phyloP scores from a whole-genome alignment of 2,888 invertebrate genomes.

The Thelaira solivaga region DNA sequence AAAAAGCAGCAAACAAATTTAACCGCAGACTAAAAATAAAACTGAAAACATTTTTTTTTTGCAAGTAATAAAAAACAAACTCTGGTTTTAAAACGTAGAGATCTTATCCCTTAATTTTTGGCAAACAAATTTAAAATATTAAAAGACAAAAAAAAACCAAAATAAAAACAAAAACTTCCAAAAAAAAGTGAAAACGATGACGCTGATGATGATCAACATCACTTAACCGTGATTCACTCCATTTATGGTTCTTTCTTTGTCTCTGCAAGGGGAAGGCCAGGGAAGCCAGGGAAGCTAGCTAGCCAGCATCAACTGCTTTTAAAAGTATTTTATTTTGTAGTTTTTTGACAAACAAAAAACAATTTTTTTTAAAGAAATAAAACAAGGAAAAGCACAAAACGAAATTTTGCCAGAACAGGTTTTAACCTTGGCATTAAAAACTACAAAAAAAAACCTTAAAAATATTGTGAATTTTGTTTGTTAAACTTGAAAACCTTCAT shows the following conservation, averaged over 20 bases:
- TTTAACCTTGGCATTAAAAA: constrained; percentile 52
- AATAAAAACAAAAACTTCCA: not conserved
- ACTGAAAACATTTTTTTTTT: not conserved
- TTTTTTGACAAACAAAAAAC: not conserved
- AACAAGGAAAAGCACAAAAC: not conserved
- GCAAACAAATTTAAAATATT: not conserved
- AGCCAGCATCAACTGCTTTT: constrained; percentile 24
- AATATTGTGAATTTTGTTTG: not conserved
- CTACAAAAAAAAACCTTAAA: constrained; percentile 6
- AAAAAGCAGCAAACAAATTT: constrained; percentile 18
- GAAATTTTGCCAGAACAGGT: constrained; percentile 52
- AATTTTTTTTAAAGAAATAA: not conserved
- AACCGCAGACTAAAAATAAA: constrained; percentile 44
- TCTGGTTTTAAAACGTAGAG: not conserved
- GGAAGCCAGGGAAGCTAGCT: too few relatives aligned
- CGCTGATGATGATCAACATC: constrained; percentile 32
- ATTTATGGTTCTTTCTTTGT: constrained; percentile 28
- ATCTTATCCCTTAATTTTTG: constrained; percentile 24
- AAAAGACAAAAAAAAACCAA: not conserved
- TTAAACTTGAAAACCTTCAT: constrained; percentile 18
- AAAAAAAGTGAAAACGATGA: constrained; percentile 50
- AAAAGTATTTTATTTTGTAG: constrained; percentile 19
- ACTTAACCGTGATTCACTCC: constrained; percentile 50
- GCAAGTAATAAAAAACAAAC: constrained; percentile 17
- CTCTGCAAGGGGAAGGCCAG: constrained; percentile 9